Percentiles rank a stretch among this genome's conserved stretches.
Evolutionary conservation across 1,140 invertebrate genomes (phyloP).

Genomic region (Halotydeus destructor): DNA sequence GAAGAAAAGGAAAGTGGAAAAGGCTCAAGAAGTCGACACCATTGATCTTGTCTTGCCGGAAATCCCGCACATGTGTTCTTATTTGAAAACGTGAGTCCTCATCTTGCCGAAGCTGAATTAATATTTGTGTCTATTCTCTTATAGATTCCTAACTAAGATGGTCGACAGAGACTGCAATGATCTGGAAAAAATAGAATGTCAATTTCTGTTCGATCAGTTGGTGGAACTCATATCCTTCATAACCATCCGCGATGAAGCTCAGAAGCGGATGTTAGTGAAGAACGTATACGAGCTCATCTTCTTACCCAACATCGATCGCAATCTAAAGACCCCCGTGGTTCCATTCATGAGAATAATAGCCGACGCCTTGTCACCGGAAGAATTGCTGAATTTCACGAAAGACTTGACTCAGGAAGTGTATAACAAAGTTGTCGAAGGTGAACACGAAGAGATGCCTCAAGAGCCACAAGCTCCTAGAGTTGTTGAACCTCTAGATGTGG

Average conservation of each 20-base stretch:
- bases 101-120: neutral
- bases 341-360: constrained; percentile 8
- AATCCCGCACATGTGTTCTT: constrained; percentile 5
- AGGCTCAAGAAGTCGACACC: neutral
- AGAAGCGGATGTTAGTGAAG: neutral
- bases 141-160: neutral
- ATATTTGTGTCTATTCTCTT: neutral
- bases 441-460: neutral
- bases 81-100: constrained; percentile 2
- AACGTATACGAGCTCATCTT: neutral
- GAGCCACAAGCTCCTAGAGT: neutral
- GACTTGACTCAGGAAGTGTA: neutral
- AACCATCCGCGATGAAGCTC: constrained; percentile 7
- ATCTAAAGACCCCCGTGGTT: neutral
- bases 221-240: neutral
- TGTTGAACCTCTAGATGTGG: neutral
- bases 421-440: neutral
- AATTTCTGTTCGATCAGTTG: constrained; percentile 7
- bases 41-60: constrained; percentile 3
- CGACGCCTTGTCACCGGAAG: neutral
- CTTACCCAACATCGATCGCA: neutral
- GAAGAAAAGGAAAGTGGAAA: neutral
- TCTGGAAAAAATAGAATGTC: neutral
- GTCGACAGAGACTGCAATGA: neutral
- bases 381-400: constrained; percentile 1